Base-by-base conservation (phyloP, 2,113 vertebrate genomes). In the Zosterops lateralis region DNA sequence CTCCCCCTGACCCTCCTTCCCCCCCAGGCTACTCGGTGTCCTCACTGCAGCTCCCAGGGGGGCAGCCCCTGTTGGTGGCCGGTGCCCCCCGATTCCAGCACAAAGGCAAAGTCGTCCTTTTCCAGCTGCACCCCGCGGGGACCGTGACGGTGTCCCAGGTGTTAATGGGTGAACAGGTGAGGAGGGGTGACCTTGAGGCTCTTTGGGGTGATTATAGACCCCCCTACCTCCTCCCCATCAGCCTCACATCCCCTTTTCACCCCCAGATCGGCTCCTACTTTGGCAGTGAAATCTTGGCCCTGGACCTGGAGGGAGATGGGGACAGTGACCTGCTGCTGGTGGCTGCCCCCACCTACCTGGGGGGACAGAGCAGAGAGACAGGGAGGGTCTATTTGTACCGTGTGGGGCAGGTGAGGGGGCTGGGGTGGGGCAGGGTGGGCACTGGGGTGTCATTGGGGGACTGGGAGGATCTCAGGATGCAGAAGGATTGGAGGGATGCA, bases 81-180 rank as follows among this genome's bases (percentile, higher is more conserved):
- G 99, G 99, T 9, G 99, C 99, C 48, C 99, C 99, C 28, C 98
- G 99, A 8, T 99, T 99, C 95, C 98, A 98, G 96, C 99, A 99
- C 97, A 99, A 99, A 97, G 99, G 99, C 86, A 99, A 99, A 93
- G 98, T 99, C 9, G 98, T 99, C 70, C 96, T 99, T 76, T 99
- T 99, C 96, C 97, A 99, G 92, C 96, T 99, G 91, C 97, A 90
- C n/a, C n/a, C 97, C 28, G 21, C 86, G 0, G 99, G 98, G 3
- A 54, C 97, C 3, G 96, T 99, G 51, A 93, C 87, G 7, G 98
- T 99, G 18, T 96, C 98, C 15, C 99, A 99, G 95, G 98, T 98
- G 7, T 97, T 99, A 19, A 97, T 97, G 25, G 99, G 99, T 64
- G 99, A 99, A 78, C 99, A 99, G 98, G 99, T 99, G 91, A 90